Percentiles rank a stretch among this genome's conserved stretches.
These are phyloP conservation scores for Morone chrysops DNA, from an alignment of 2,113 vertebrate species.

Conservation along the genomic window DNA sequence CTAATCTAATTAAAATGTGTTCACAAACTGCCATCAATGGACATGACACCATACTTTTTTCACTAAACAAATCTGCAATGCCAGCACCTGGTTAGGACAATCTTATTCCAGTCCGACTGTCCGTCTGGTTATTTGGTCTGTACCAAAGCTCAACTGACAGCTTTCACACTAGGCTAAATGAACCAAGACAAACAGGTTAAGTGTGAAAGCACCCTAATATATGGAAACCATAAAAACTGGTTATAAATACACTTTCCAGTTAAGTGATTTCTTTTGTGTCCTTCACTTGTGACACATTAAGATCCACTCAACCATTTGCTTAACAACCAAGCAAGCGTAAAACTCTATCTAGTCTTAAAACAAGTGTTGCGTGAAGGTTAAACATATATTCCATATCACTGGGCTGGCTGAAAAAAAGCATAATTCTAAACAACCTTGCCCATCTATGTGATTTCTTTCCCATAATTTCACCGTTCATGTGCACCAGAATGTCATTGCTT, in stretches of 20 bases:
- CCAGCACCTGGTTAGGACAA: too few species aligned
- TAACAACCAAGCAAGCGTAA: slow-evolving; percentile 29
- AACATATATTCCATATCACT: slow-evolving; percentile 29
- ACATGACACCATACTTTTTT: too few species aligned
- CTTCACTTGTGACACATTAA: slow-evolving; percentile 45
- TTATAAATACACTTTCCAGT: neutral
- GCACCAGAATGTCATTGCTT: slow-evolving; percentile 10
- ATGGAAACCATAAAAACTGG: slow-evolving; percentile 7
- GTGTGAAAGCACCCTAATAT: neutral
- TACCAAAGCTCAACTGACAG: neutral
- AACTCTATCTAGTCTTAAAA: slow-evolving; percentile 29
- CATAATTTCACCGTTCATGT: slow-evolving; percentile 38
- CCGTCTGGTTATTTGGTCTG: neutral
- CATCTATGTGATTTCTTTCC: slow-evolving; percentile 16
- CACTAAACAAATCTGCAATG: too few species aligned
- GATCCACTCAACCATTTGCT: slow-evolving; percentile 23
- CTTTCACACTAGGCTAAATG: neutral
- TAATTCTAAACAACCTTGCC: slow-evolving; percentile 47
- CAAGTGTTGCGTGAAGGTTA: slow-evolving; percentile 55
- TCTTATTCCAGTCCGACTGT: neutral
- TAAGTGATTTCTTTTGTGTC: slow-evolving; percentile 35
- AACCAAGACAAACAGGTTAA: neutral
- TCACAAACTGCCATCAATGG: too few species aligned
- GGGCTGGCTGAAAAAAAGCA: neutral
- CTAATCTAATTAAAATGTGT: too few species aligned